A percentile compares a stretch with the other conserved stretches of the same genome.
Evolutionary conservation across 1,140 invertebrate genomes (phyloP).

Genomic region (Eueides isabella): DNA sequence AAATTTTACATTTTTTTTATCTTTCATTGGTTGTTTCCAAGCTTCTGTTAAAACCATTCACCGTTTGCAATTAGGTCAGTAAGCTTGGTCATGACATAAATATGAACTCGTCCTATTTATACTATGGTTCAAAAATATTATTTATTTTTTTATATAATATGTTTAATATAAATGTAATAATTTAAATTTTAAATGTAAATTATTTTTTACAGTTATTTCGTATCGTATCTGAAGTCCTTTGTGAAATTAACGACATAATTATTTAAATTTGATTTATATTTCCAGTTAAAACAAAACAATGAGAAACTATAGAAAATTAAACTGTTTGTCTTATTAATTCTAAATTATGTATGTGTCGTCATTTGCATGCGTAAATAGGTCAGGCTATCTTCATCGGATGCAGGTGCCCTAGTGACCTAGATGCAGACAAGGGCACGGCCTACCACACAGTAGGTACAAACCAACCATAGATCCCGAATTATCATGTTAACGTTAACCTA

Average conservation of each 20-base stretch:
- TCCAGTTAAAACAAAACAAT: not conserved
- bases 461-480: slow-evolving; percentile 27
- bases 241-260: not conserved
- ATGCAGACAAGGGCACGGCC: slow-evolving; percentile 53
- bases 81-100: slow-evolving; percentile 32
- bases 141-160: not conserved
- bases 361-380: slow-evolving; percentile 66
- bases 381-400: slow-evolving; percentile 62
- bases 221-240: too few relatives aligned
- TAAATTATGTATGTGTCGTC: slow-evolving; percentile 12
- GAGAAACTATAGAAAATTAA: not conserved
- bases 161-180: not conserved
- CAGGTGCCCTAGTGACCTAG: slow-evolving; percentile 65
- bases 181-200: not conserved
- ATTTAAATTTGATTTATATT: not conserved
- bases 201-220: not conserved
- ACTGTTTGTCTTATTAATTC: not conserved
- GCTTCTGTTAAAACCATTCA: slow-evolving; percentile 27
- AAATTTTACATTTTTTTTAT: not conserved
- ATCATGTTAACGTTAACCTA: not conserved
- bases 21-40: not conserved
- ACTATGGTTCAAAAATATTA: not conserved
- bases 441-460: too few relatives aligned
- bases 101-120: slow-evolving; percentile 25
- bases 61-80: slow-evolving; percentile 28